Evolutionary conservation across 2,888 invertebrate genomes (phyloP), one percentile per base, ranked within the genome.

Genomic region (Palloptera scutellata): DNA sequence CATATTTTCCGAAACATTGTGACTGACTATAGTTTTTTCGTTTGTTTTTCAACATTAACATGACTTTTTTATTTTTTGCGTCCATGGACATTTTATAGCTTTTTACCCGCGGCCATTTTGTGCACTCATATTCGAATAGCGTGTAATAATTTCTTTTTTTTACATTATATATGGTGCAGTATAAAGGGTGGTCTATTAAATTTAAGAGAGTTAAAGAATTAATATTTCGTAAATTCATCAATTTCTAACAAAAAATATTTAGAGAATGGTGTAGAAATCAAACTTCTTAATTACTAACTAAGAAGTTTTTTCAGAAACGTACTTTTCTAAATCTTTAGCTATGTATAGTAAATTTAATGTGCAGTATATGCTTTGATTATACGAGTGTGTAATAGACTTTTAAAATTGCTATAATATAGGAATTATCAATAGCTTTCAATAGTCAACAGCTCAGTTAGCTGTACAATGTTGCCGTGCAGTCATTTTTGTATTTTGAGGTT

Each of bases 401-500:
- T 1, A 30, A 40, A 48, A 13, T 62, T 54, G 30, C 30, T 6
- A 30, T 30, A 30, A 30, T 30, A 30, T 9, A 11, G 5, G 15
- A 13, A 48, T n/a, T n/a, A 5, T 48, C 48, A 15, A 11, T 48
- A 48, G 10, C 48, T 48, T 48, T 48, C 48, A 48, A 48, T 15
- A 11, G 48, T n/a, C n/a, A n/a, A n/a, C n/a, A n/a, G 48, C 10
- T 11, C 48, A 48, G 48, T 48, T 48, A 15, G 48, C 48, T n/a
- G 6, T 48, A 57, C 20, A 9, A 40, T 57, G 19, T 40, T 57
- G 20, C n/a, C 57, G 3, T 45, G 17, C 45, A 60, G 45, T 19
- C 57, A 57, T 55, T 48, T 12, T 40, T 62, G 40, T 58, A 45
- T 70, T 48, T 61, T 58, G 41, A 12, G 12, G 43, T 19, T 54